Percentiles rank a stretch among this genome's conserved stretches.
Evolutionary conservation across 2,888 invertebrate genomes (phyloP).

Genomic region (Alsophila aescularia): DNA sequence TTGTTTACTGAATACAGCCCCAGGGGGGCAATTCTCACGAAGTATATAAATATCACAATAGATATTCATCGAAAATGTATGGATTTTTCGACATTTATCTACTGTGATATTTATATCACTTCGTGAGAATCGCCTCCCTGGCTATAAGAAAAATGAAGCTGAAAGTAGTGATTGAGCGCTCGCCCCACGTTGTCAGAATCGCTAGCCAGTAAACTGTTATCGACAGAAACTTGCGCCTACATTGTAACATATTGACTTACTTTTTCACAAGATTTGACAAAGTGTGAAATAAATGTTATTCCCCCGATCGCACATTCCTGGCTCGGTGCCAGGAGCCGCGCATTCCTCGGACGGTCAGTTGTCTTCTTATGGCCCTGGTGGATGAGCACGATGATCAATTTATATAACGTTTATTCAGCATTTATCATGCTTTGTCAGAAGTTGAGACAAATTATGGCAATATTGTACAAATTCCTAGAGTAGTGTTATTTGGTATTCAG

Average conservation of each 20-base stretch:
- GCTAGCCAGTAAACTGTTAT: background rate
- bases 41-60: too few relatives aligned
- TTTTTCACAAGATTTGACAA: constrained; percentile 57
- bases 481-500: background rate
- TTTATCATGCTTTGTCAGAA: constrained; percentile 29
- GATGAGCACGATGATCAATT: constrained; percentile 54
- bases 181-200: background rate
- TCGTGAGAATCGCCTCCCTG: too few relatives aligned
- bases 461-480: background rate
- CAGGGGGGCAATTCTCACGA: too few relatives aligned
- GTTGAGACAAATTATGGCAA: constrained; percentile 10
- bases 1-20: too few relatives aligned
- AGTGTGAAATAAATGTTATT: constrained; percentile 61
- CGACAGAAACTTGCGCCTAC: background rate
- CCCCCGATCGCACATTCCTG: constrained; percentile 51
- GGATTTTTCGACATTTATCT: too few relatives aligned
- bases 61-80: too few relatives aligned
- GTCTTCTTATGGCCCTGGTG: constrained; percentile 54
- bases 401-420: constrained; percentile 25
- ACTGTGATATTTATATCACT: too few relatives aligned
- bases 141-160: too few relatives aligned
- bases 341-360: constrained; percentile 59
- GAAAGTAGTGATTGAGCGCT: too few relatives aligned
- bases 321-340: constrained; percentile 62
- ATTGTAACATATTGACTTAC: constrained; percentile 14